Evolutionary conservation across 2,888 invertebrate genomes (phyloP), one percentile per base, ranked within the genome.

Genomic region (Phyllotreta striolata): DNA sequence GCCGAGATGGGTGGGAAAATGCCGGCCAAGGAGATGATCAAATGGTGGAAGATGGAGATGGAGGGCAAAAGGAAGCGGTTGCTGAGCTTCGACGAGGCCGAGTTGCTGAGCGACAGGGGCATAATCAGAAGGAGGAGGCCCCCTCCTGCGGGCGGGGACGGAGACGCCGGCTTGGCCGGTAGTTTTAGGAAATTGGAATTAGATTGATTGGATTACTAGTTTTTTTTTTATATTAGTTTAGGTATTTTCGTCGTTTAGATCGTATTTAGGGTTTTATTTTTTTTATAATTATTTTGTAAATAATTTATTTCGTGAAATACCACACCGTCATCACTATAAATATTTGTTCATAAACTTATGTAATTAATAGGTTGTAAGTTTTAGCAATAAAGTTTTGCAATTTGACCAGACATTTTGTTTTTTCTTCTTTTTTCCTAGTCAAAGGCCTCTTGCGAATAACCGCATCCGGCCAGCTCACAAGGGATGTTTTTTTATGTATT

Each of bases 171-270:
- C 56, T 60, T 81, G 47, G 74, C 77, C n/a, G 89, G 89, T 12
- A 89, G 89, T 77, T 90, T 90, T 80, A 84, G 89, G 71, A 89
- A 89, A 79, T 79, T 90, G 70, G 89, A 90, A 76, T 87, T 90
- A 73, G 90, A 90, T 70, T 80, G 58, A 49, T n/a, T 14, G 40
- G 13, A 52, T 14, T 12, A 13, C 13, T 47, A 7, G 12, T 3
- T 24, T 24, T 24, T 24, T 24, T 24, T 24, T 24, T 24, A 4
- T 24, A 24, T 24, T 24, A 24, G 24, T 24, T 24, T 24, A 43
- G 43, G 43, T 43, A 43, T 43, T 4, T 12, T 24, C 4, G 24
- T 24, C 24, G 4, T 24, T 24, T 24, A 24, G 1, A 24, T 3
- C n/a, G n/a, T n/a, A n/a, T n/a, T n/a, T n/a, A n/a, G n/a, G n/a